A percentile compares a stretch with the other conserved stretches of the same genome.
Evolutionary conservation across 2,888 invertebrate genomes (phyloP).

Genomic region (Andrena minutula): DNA sequence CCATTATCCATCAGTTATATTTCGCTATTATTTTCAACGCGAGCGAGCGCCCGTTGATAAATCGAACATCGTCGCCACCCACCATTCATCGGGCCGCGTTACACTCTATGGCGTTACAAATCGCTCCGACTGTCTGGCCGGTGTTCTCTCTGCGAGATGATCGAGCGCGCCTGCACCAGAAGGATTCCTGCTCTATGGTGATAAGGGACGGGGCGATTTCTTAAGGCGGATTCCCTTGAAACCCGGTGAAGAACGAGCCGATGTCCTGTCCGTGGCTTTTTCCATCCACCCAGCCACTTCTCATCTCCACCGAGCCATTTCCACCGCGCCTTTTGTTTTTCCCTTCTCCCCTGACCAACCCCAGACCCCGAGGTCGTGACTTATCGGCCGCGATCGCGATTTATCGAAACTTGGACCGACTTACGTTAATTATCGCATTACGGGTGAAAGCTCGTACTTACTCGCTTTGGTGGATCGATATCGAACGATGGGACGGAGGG

Average conservation of each 20-base stretch:
- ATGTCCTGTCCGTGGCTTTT: conserved; percentile 57
- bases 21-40: conserved; percentile 55
- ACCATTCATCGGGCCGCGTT: conserved; percentile 53
- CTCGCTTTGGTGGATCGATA: background rate
- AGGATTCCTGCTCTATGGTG: conserved; percentile 73
- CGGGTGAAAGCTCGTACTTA: conserved; percentile 32
- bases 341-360: background rate
- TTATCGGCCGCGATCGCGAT: conserved; percentile 37
- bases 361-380: conserved; percentile 16
- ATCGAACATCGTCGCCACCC: conserved; percentile 55
- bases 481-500: background rate
- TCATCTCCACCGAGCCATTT: conserved; percentile 34
- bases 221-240: conserved; percentile 74
- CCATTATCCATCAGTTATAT: conserved; percentile 55
- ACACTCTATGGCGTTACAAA: conserved; percentile 67
- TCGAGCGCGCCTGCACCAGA: conserved; percentile 69
- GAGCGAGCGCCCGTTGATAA: conserved; percentile 48
- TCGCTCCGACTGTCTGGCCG: conserved; percentile 67
- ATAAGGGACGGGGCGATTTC: conserved; percentile 77
- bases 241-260: conserved; percentile 64
- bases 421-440: conserved; percentile 35
- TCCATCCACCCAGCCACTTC: conserved; percentile 47
- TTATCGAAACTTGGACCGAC: background rate
- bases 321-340: conserved; percentile 10
- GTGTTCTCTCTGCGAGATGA: conserved; percentile 69